Conservation (phyloP, 2,797 vertebrate species). For the Rhinogobio ventralis region DNA sequence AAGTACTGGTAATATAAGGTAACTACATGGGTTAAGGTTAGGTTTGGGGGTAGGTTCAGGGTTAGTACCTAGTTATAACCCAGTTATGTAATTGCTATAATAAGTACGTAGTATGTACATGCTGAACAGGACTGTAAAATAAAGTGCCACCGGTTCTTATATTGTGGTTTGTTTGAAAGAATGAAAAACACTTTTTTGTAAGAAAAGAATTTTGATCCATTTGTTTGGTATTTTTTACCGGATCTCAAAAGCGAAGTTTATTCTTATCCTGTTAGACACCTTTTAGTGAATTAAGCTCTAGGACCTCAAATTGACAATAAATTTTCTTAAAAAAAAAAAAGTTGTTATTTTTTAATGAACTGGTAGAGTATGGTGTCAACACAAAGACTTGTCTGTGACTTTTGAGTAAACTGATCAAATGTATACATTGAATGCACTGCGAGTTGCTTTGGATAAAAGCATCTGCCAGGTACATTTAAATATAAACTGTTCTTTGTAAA, state of each 20-base stretch:
- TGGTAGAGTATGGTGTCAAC: neutral
- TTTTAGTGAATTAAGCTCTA: conserved; percentile 69
- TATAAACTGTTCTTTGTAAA: neutral
- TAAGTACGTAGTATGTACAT: too few relatives aligned
- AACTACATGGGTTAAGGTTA: too few relatives aligned
- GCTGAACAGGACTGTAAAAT: too few relatives aligned
- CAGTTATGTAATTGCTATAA: too few relatives aligned
- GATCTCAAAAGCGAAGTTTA: conserved; percentile 63
- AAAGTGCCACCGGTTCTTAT: conserved; percentile 14
- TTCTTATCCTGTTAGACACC: conserved; percentile 59
- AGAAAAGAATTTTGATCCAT: conserved; percentile 23
- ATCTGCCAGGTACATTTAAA: neutral
- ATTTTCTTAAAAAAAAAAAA: conserved; percentile 47
- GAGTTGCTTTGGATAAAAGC: neutral
- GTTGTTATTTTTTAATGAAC: neutral
- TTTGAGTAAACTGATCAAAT: neutral
- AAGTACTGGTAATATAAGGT: too few relatives aligned
- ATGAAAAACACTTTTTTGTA: conserved; percentile 47
- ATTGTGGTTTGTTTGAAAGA: conserved; percentile 49
- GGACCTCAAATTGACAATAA: conserved; percentile 74
- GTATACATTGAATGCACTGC: neutral
- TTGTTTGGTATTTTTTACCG: conserved; percentile 56
- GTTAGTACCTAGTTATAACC: too few relatives aligned
- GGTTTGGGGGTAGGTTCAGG: too few relatives aligned
- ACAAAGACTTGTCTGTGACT: neutral